These are phyloP conservation scores for Polydrusus tereticollis DNA, from an alignment of 2,888 invertebrate genomes.

Conservation along the genomic window DNA sequence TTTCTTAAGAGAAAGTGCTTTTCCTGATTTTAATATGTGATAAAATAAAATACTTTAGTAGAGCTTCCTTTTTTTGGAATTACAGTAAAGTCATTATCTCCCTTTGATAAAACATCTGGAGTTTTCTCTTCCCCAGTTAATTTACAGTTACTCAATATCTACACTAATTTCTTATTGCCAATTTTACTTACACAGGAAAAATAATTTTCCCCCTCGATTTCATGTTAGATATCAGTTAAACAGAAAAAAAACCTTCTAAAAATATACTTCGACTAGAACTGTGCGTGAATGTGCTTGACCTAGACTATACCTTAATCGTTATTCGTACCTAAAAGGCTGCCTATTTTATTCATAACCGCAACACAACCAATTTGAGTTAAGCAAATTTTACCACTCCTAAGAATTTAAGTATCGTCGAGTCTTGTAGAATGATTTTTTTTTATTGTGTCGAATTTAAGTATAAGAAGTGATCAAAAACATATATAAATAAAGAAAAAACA, in stretches of 20 bases:
- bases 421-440: not conserved
- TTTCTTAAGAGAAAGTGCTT: not conserved
- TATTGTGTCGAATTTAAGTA: too few relatives aligned
- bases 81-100: too few relatives aligned
- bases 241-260: not conserved
- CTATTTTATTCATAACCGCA: conserved; percentile 3
- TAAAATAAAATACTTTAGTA: not conserved
- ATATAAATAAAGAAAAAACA: too few relatives aligned
- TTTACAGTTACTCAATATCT: too few relatives aligned
- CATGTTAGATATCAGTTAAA: not conserved
- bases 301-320: conserved; percentile 18
- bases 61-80: not conserved
- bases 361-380: not conserved
- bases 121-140: too few relatives aligned
- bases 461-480: too few relatives aligned
- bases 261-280: conserved; percentile 1
- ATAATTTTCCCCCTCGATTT: not conserved
- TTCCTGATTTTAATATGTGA: not conserved
- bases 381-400: not conserved
- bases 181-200: not conserved
- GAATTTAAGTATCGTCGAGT: not conserved
- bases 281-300: conserved; percentile 13
- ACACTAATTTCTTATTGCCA: too few relatives aligned
- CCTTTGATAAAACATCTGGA: too few relatives aligned
- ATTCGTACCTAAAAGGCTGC: not conserved